Base-by-base conservation (phyloP, 2,888 invertebrate species). In the Drosophila vallismaia region DNA sequence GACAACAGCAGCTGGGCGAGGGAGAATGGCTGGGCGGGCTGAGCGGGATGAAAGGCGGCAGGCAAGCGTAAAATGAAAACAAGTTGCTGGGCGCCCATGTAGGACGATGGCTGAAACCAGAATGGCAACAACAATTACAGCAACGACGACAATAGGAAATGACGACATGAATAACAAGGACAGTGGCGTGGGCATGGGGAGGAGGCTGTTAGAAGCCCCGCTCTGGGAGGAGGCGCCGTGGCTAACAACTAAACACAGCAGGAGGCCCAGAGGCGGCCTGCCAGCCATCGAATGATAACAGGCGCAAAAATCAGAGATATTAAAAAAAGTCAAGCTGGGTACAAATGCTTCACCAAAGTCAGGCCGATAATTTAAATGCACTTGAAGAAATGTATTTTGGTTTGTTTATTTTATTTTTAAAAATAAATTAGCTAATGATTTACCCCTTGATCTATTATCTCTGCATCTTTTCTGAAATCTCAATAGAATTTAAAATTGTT, bases 41-140 rank as follows among this genome's bases (percentile, higher is more conserved):
- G 72, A 40, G 63, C 36, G 40, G 70, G 44, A 66, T 84, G 86
- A 84, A 88, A 70, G 71, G 84, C 83, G 70, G 77, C 77, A 82
- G 85, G 83, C 75, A 86, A 82, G 88, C 83, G 86, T 83, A 85
- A 82, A 83, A 83, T 87, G 88, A 79, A 88, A 88, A 88, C 86
- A 84, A 88, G 86, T 88, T 79, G 82, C 86, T 69, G 68, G 85
- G 74, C 81, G 78, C 76, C 78, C 79, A 86, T 86, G 59, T 86
- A 78, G 77, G 76, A 79, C 87, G 79, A 74, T 59, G 82, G 71
- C 79, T 76, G 72, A 76, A 84, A 81, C 82, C 85, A 76, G 83
- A 87, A 82, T 82, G 88, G 77, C 77, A 88, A 88, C 88, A 83
- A 83, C 88, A 83, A 88, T 86, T 86, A 83, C 83, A 77, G 62